Evolutionary conservation across 2,888 invertebrate genomes (phyloP).

Genomic region (Spodoptera exigua): DNA sequence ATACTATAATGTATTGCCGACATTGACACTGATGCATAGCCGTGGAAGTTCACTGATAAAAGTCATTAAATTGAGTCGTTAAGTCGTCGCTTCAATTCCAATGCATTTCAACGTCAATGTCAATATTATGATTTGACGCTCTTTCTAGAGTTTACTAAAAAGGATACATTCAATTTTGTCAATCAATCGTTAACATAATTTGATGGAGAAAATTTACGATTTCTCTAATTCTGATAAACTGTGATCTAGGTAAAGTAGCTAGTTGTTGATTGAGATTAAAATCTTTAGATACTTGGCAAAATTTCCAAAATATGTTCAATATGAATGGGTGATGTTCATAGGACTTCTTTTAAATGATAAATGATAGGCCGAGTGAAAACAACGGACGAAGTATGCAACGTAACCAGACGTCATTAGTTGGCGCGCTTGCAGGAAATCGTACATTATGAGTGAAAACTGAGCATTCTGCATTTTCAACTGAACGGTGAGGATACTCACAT

Average conservation of each 20-base stretch:
- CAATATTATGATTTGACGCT: too few species aligned
- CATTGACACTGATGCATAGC: too few species aligned
- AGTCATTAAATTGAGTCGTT: too few species aligned
- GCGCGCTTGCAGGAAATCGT: constrained; percentile 67
- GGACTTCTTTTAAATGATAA: constrained; percentile 59
- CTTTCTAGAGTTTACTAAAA: not conserved
- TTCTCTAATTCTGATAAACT: too few species aligned
- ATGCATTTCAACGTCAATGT: too few species aligned
- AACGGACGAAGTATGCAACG: constrained; percentile 56
- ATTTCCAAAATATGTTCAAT: constrained; percentile 22
- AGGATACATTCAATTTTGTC: not conserved
- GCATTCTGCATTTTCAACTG: constrained; percentile 67
- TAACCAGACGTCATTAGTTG: constrained; percentile 68
- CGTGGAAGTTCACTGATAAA: too few species aligned
- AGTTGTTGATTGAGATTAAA: not conserved
- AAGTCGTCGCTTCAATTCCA: too few species aligned
- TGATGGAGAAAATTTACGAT: too few species aligned
- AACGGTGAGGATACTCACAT: constrained; percentile 54
- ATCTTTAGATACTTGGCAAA: constrained; percentile 13
- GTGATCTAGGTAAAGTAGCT: too few species aligned
- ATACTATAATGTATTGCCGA: too few species aligned
- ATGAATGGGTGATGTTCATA: constrained; percentile 28
- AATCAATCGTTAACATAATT: not conserved
- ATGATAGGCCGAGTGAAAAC: constrained; percentile 66
- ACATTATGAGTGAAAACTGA: constrained; percentile 72